phyloP scores from a whole-genome alignment of 92 coral and sea anemone species.

The Montipora capitata region DNA sequence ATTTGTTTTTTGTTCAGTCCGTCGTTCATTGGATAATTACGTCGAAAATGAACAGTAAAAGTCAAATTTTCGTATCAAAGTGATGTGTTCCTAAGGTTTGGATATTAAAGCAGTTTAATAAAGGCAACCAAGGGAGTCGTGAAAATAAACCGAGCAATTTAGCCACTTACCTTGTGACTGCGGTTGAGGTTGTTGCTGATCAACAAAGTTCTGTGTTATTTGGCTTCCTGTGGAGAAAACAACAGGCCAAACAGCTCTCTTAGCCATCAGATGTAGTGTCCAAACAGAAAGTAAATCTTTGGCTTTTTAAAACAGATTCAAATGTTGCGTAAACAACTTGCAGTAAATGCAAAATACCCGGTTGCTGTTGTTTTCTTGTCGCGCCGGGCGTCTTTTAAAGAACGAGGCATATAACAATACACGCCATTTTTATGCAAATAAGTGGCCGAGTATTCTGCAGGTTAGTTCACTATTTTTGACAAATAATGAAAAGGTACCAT shows the following conservation, averaged over 20 bases:
- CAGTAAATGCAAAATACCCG: no score
- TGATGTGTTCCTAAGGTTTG: neutral
- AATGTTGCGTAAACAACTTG: no score
- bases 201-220: slow-evolving; percentile 8
- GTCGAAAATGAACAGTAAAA: neutral
- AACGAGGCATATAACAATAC: no score
- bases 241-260: neutral
- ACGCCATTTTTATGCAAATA: no score
- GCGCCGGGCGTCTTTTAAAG: no score
- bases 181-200: neutral
- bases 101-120: neutral
- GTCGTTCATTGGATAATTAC: neutral
- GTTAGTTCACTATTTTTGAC: no score
- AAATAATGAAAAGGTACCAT: no score
- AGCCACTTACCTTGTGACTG: slow-evolving; percentile 34
- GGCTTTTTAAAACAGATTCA: no score
- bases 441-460: no score
- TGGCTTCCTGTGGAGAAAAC: slow-evolving; percentile 35
- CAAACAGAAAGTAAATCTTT: no score
- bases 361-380: no score
- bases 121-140: neutral
- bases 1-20: slow-evolving; percentile 20
- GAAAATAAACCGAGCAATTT: neutral
- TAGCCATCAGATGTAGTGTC: neutral
- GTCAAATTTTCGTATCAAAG: neutral